Conservation (phyloP, 2,888 invertebrate genomes). For the Empis stercorea region DNA sequence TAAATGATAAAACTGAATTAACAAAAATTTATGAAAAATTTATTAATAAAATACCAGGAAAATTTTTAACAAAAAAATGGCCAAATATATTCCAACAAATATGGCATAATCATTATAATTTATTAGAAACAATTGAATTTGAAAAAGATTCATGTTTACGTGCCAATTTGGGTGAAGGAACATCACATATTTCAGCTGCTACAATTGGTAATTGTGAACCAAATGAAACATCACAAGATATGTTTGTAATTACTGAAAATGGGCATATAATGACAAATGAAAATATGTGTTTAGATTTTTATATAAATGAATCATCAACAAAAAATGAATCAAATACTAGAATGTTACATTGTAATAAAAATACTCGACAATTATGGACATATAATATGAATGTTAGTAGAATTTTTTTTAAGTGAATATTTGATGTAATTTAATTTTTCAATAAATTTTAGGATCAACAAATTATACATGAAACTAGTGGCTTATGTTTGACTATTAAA, state of each 20-base stretch:
- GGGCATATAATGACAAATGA: constrained; percentile 77
- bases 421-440: not conserved
- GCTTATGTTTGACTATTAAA: constrained; percentile 29
- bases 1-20: constrained; percentile 27
- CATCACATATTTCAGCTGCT: constrained; percentile 18
- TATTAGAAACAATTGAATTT: constrained; percentile 23
- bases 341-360: constrained; percentile 24
- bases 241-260: constrained; percentile 53
- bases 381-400: constrained; percentile 31
- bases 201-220: constrained; percentile 28
- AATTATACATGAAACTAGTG: constrained; percentile 25
- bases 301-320: constrained; percentile 24
- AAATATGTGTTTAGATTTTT: constrained; percentile 69
- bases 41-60: constrained; percentile 26
- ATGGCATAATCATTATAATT: constrained; percentile 19
- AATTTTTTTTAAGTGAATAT: not conserved
- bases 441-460: constrained; percentile 27
- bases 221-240: constrained; percentile 39
- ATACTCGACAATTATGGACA: constrained; percentile 27
- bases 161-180: constrained; percentile 17
- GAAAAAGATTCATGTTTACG: constrained; percentile 29
- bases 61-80: constrained; percentile 23
- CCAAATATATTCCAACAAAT: constrained; percentile 25
- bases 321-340: constrained; percentile 25
- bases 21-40: constrained; percentile 23